These are phyloP conservation scores for Phycodurus eques DNA, from an alignment of 2,113 vertebrate species.

Conservation along the genomic window DNA sequence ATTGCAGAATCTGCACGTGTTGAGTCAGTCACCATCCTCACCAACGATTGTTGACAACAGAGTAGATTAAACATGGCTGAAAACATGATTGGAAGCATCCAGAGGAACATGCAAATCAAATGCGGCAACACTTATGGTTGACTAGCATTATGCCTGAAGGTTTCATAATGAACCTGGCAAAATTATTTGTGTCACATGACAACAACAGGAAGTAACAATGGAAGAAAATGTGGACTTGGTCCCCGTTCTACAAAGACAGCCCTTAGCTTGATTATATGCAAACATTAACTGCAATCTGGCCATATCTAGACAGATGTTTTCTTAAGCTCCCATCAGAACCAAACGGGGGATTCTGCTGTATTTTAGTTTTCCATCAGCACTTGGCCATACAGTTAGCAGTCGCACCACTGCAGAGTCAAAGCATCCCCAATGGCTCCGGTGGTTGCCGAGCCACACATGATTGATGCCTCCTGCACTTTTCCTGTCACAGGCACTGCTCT, in stretches of 20 bases:
- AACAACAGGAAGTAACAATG: not conserved
- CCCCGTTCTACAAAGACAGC: no score
- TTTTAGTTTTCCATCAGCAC: conserved; percentile 46
- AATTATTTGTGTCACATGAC: not conserved
- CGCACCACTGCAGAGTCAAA: conserved; percentile 16
- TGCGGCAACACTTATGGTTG: not conserved
- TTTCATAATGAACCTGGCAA: conserved; percentile 11
- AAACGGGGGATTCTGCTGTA: not conserved
- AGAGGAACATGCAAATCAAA: not conserved
- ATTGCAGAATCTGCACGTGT: conserved; percentile 6
- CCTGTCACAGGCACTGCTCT: conserved; percentile 29
- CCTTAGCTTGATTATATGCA: conserved; percentile 1
- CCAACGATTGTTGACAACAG: conserved; percentile 30
- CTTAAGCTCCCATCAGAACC: not conserved
- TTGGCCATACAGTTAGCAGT: conserved; percentile 29
- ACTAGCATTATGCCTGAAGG: not conserved
- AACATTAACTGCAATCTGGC: not conserved
- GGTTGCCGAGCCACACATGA: conserved; percentile 41
- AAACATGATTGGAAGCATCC: conserved; percentile 50
- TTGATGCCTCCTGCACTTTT: conserved; percentile 44
- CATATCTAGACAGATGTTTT: not conserved
- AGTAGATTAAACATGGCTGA: conserved; percentile 49
- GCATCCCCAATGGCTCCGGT: conserved; percentile 15
- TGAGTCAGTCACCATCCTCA: not conserved
- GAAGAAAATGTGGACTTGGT: no score